Percentiles rank a stretch among this genome's conserved stretches.
phyloP scores from a whole-genome alignment of 2,797 vertebrate genomes.

The Sebastes kiyomatsui region DNA sequence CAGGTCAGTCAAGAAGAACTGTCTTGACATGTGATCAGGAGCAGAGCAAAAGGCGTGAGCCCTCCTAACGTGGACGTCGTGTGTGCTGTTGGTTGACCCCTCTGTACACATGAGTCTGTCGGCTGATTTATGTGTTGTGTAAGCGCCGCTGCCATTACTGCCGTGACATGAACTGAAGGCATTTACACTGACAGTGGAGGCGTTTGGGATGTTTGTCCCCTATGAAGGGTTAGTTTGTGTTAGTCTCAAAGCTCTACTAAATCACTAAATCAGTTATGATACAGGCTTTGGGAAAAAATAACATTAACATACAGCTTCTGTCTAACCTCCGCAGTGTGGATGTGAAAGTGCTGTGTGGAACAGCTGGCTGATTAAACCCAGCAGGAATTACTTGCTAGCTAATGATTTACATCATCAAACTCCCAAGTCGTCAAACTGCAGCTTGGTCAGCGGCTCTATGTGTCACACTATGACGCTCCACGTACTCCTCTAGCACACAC shows the following conservation, averaged over 20 bases:
- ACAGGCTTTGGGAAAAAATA: neutral
- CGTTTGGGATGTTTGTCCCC: neutral
- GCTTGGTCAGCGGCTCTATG: no score
- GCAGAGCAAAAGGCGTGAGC: conserved; percentile 16
- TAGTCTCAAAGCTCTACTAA: neutral
- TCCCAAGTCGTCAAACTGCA: no score
- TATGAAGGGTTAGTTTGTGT: neutral
- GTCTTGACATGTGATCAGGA: conserved; percentile 12
- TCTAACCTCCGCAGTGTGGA: neutral
- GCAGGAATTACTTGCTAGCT: neutral
- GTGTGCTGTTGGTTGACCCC: neutral
- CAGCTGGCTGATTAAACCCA: neutral
- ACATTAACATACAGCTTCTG: neutral
- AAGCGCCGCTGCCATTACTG: no score
- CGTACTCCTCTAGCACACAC: neutral
- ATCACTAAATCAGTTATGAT: neutral
- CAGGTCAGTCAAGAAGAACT: conserved; percentile 24
- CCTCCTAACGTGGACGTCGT: neutral
- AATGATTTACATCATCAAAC: neutral
- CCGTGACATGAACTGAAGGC: neutral
- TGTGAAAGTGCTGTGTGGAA: neutral
- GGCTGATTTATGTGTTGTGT: neutral
- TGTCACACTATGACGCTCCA: no score
- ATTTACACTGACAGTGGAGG: neutral
- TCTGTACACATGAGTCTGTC: neutral